Evolutionary conservation across 2,113 vertebrate species (phyloP), one percentile per base, ranked within the genome.

Genomic region (Tragelaphus imberbis): DNA sequence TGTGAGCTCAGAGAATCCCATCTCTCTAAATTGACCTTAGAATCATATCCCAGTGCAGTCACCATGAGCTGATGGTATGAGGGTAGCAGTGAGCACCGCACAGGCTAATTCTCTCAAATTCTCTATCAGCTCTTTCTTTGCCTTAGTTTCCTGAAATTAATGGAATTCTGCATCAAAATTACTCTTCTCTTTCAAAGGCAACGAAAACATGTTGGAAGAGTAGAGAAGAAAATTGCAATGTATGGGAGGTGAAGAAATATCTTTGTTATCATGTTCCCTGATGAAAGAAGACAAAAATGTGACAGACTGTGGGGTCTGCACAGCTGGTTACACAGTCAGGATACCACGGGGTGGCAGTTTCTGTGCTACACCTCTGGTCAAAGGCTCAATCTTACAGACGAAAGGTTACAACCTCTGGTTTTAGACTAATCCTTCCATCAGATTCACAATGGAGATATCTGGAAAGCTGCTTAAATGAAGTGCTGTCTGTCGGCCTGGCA

Each of bases 381-480:
- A 84, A 92, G 61, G 30, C 44, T 80, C 30, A 87, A 23, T 90
- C 93, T 91, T 49, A 55, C 63, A 90, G 88, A 92, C 0, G 3
- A 82, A 75, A 93, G 85, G 82, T 90, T 96, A 65, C 44, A 93
- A 65, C 79, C 89, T 63, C 79, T 36, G 33, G 88, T 44, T 89
- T 95, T 93, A 51, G 65, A 59, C 93, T 84, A 98, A 97, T 95
- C 96, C 94, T 94, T 87, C 91, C 71, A 58, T 79, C 79, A 87
- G 86, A 91, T 85, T 58, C 91, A 93, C 93, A 88, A 4, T 53
- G 89, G 90, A 90, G 63, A 59, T 88, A 92, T 61, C 84, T 14
- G 47, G 93, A 92, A 97, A 97, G 94, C 80, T 0, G 59, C 95
- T 96, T 97, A 96, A 95, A 84, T 49, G 71, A 90, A 97, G 89